A percentile compares a stretch with the other conserved stretches of the same genome.
These are phyloP conservation scores for Meda fulgida DNA, from an alignment of 2,797 vertebrate species.

Conservation along the genomic window DNA sequence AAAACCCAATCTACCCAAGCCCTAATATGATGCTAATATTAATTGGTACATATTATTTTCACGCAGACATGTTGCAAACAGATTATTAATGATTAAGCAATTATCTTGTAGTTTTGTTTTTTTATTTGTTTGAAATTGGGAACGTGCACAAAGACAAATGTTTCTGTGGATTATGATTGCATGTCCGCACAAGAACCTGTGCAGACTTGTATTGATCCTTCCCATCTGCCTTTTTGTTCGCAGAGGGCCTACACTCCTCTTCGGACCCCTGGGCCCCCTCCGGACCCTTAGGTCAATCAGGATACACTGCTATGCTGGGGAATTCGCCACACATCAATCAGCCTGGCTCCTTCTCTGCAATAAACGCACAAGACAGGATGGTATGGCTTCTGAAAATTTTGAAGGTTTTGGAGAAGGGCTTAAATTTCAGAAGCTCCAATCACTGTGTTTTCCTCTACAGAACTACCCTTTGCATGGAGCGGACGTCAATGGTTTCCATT, in stretches of 20 bases:
- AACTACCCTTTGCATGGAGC: slow-evolving; percentile 92
- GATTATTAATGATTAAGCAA: slow-evolving; percentile 1
- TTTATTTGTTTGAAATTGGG: slow-evolving; percentile 24
- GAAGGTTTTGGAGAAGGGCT: background rate
- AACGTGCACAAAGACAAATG: slow-evolving; percentile 1
- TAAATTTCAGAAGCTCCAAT: slow-evolving; percentile 66
- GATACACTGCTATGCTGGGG: slow-evolving; percentile 89
- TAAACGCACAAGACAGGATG: slow-evolving; percentile 96
- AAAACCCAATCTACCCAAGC: background rate
- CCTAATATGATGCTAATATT: background rate
- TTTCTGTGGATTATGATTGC: background rate
- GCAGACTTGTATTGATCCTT: background rate
- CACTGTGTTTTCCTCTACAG: slow-evolving; percentile 73
- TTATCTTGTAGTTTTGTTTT: slow-evolving; percentile 10
- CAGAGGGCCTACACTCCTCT: slow-evolving; percentile 86
- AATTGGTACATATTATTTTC: background rate
- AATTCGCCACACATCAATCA: slow-evolving; percentile 86
- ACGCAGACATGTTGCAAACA: background rate
- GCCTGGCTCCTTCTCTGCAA: slow-evolving; percentile 85
- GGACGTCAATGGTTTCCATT: slow-evolving; percentile 88
- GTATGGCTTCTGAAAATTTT: slow-evolving; percentile 71
- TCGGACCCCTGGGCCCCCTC: slow-evolving; percentile 90
- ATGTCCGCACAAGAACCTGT: background rate
- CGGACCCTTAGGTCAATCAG: slow-evolving; percentile 80
- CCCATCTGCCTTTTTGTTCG: slow-evolving; percentile 33